Percentiles rank a stretch among this genome's conserved stretches.
phyloP scores from a whole-genome alignment of 2,888 invertebrate species.

The Oscheius myriophilus region DNA sequence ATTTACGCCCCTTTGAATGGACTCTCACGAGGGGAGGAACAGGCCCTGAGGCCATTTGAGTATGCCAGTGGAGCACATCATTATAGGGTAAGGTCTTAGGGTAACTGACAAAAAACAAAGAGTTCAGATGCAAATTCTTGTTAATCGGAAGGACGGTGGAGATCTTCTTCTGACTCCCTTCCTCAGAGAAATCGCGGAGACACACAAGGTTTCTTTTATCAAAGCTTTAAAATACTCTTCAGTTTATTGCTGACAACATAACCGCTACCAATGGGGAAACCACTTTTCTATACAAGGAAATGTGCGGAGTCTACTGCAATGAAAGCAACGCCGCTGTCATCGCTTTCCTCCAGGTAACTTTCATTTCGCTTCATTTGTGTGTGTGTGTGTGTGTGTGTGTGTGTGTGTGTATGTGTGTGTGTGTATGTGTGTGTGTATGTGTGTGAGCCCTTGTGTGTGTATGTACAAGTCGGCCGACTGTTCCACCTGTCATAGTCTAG shows the following conservation, averaged over 20 bases:
- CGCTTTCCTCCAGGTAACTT: constrained; percentile 60
- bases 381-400: too few species aligned
- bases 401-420: too few species aligned
- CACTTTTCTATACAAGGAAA: constrained; percentile 50
- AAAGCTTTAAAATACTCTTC: not conserved
- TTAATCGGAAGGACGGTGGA: constrained; percentile 61
- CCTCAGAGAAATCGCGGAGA: constrained; percentile 54
- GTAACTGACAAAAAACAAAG: not conserved
- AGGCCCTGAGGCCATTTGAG: constrained; percentile 61
- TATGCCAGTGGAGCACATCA: constrained; percentile 64
- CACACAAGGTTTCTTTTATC: constrained; percentile 41
- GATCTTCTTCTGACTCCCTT: constrained; percentile 52
- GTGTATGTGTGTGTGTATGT: too few species aligned
- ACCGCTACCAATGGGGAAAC: constrained; percentile 41
- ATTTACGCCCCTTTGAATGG: constrained; percentile 68
- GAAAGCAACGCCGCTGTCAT: constrained; percentile 66
- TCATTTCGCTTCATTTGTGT: too few species aligned
- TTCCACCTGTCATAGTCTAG: too few species aligned
- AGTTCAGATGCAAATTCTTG: constrained; percentile 66
- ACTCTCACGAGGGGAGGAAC: constrained; percentile 60
- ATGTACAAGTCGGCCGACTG: too few species aligned
- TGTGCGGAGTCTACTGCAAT: constrained; percentile 68
- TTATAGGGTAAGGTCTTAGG: constrained; percentile 53
- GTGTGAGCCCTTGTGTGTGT: too few species aligned
- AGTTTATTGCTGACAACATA: constrained; percentile 52